Conservation (phyloP, 2,113 vertebrate species). For the Phalacrocorax aristotelis region DNA sequence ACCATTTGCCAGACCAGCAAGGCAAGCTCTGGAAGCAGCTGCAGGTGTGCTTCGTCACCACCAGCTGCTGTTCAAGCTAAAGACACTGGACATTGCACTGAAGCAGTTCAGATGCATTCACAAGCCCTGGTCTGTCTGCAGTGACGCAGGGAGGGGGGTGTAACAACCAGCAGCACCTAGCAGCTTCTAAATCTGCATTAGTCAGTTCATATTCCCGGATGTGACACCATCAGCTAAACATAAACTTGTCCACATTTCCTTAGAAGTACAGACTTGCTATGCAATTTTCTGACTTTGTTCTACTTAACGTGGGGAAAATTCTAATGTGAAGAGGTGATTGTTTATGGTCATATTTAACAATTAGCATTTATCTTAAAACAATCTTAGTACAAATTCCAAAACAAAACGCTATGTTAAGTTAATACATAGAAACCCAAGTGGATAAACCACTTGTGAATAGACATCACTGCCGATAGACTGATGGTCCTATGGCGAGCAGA, state of each 20-base stretch:
- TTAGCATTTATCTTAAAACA: not conserved
- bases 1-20: not conserved
- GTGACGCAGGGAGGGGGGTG: not conserved
- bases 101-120: not conserved
- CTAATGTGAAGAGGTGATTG: not conserved
- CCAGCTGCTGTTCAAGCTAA: not conserved
- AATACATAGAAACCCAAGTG: not conserved
- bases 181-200: not conserved
- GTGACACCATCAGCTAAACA: not conserved
- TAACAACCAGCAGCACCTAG: not conserved
- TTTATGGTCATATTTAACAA: not conserved
- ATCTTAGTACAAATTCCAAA: not conserved
- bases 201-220: not conserved
- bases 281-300: not conserved
- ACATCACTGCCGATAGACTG: not conserved
- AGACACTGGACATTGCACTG: not conserved
- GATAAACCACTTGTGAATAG: not conserved
- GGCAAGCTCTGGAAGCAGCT: not conserved
- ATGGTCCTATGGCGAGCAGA: not conserved
- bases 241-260: not conserved
- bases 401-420: not conserved
- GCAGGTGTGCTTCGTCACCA: not conserved
- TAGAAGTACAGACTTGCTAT: not conserved
- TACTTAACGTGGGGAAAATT: not conserved
- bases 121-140: not conserved